Base-by-base conservation (phyloP, 2,797 vertebrate species). In the Leptoclinus maculatus region DNA sequence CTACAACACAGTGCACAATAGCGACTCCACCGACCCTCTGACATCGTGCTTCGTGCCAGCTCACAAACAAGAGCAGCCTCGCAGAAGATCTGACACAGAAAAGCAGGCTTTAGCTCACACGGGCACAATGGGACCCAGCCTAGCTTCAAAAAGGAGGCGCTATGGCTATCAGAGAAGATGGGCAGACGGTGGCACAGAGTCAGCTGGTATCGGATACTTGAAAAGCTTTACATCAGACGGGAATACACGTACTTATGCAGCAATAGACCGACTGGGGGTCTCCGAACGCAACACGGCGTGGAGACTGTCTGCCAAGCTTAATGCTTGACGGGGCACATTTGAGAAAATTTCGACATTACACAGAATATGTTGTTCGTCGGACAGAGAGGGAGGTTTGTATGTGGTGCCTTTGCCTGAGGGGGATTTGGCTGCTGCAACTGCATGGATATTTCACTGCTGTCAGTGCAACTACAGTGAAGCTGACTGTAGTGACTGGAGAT, bases 381-480 rank as follows among this genome's bases (percentile, higher is more conserved):
- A 83, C 66, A 36, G 63, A 67, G 67, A 51, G 60, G 47, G 60
- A 41, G 36, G 38, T 56, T 68, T 68, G 57, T 79, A 47, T 67
- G 70, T 68, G 69, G 72, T 80, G 78, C 56, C 47, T 84, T 84
- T 76, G 88, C 89, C 83, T 86, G 41, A 81, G 87, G 87, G 71
- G 84, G 82, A 82, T 84, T 89, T 92, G 87, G 86, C 89, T 83
- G 80, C 78, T 62, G 76, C 72, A 74, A 71, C 74, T 84, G 74
- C 86, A 87, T 79, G 84, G 89, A 87, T 90, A 86, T 89, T 92
- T 86, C 88, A 83, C 81, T 81, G 88, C 77, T 83, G 83, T 89
- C 81, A 88, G 84, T 79, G 32, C 1, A 74, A 89, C 84, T 88
- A 74, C n/a, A 78, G 81, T 64, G 77, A 71, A 68, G 71, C 80